phyloP scores from a whole-genome alignment of 1,140 invertebrate species.

The Ceratosolen fusciceps region DNA sequence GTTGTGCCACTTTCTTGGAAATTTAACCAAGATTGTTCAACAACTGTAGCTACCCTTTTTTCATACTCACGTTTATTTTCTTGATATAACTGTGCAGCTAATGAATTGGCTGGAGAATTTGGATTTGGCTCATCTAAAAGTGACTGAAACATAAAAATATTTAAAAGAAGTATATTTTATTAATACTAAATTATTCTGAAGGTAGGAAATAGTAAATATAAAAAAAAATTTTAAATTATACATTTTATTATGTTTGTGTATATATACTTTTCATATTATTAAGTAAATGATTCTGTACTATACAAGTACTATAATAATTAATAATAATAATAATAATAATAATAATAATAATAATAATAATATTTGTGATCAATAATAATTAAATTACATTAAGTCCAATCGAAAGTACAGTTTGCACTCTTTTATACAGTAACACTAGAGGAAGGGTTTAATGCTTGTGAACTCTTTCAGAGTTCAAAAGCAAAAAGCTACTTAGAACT shows the following conservation, averaged over 20 bases:
- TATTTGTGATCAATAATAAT: slow-evolving; percentile 60
- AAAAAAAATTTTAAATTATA: slow-evolving; percentile 64
- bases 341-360: slow-evolving; percentile 51
- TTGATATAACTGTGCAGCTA: slow-evolving; percentile 80
- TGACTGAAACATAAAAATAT: slow-evolving; percentile 70
- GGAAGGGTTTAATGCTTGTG: slow-evolving; percentile 25
- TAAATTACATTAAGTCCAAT: slow-evolving; percentile 54
- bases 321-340: slow-evolving; percentile 42
- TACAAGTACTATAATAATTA: slow-evolving; percentile 47
- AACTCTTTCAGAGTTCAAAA: slow-evolving; percentile 50
- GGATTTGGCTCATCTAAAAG: slow-evolving; percentile 80
- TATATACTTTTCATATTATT: slow-evolving; percentile 57
- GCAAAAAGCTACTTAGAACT: slow-evolving; percentile 54
- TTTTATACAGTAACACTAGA: slow-evolving; percentile 48
- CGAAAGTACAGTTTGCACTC: slow-evolving; percentile 56
- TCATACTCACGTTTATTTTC: slow-evolving; percentile 80
- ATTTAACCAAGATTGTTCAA: slow-evolving; percentile 79
- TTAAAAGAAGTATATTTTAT: slow-evolving; percentile 8
- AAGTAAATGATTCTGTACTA: slow-evolving; percentile 55
- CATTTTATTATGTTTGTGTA: slow-evolving; percentile 63
- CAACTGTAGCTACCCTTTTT: slow-evolving; percentile 78
- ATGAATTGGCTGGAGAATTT: slow-evolving; percentile 80
- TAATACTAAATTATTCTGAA: slow-evolving; percentile 2
- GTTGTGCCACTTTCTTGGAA: slow-evolving; percentile 68
- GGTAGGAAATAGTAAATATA: slow-evolving; percentile 53